Percentiles rank a stretch among this genome's conserved stretches.
Evolutionary conservation across 2,888 invertebrate genomes (phyloP).

Genomic region (Diarsia brunnea): DNA sequence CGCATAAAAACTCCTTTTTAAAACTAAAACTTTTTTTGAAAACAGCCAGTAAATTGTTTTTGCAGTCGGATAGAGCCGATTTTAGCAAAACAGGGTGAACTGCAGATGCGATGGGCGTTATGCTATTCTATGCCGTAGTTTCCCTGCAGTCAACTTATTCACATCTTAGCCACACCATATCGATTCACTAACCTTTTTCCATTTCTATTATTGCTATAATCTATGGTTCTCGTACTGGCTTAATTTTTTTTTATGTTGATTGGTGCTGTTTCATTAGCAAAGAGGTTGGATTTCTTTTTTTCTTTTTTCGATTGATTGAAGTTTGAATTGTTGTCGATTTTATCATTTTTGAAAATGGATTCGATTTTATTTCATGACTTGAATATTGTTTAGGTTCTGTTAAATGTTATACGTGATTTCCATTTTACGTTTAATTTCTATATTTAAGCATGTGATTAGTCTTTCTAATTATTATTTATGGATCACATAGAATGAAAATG

Average conservation of each 20-base stretch:
- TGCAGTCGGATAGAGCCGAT: conserved; percentile 67
- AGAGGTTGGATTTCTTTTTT: conserved; percentile 21
- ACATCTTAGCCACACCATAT: conserved; percentile 87
- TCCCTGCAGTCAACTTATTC: conserved; percentile 86
- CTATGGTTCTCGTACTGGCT: conserved; percentile 42
- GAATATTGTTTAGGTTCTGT: not conserved
- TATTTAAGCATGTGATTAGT: conserved; percentile 19
- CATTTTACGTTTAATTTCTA: conserved; percentile 16
- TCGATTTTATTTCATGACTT: not conserved
- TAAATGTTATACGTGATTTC: not conserved
- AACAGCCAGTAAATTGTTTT: conserved; percentile 62
- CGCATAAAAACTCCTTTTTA: conserved; percentile 31
- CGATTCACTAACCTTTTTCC: conserved; percentile 82
- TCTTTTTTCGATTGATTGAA: conserved; percentile 18
- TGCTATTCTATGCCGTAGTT: conserved; percentile 87
- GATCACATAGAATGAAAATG: conserved; percentile 40
- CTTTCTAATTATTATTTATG: conserved; percentile 46
- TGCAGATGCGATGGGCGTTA: conserved; percentile 87
- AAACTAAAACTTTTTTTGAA: conserved; percentile 49
- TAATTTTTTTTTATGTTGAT: conserved; percentile 19
- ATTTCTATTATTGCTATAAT: conserved; percentile 72
- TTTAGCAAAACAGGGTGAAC: conserved; percentile 75
- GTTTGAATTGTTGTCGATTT: conserved; percentile 5
- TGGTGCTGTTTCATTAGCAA: conserved; percentile 34
- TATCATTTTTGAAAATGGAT: conserved; percentile 20